Evolutionary conservation across 2,888 invertebrate species (phyloP), one percentile per base, ranked within the genome.

Genomic region (Himalopsyche kuldschensis): DNA sequence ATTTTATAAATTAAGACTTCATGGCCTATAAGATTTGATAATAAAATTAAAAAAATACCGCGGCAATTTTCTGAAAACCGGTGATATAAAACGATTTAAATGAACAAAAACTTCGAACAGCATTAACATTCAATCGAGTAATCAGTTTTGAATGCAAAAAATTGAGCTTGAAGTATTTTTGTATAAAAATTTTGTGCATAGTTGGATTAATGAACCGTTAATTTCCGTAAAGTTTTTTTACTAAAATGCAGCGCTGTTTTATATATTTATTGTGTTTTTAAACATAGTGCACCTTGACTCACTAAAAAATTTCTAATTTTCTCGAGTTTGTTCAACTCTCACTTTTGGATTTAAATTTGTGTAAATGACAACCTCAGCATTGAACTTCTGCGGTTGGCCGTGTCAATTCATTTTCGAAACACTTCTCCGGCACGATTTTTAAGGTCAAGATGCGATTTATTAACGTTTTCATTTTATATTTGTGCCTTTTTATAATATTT

Each of bases 281-380:
- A 20, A 5, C 10, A 24, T 15, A 32, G n/a, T 77, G 35, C 77
- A 77, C 77, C 24, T 77, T 41, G 77, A 77, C 77, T 27, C 15
- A 41, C 41, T 69, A 27, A 69, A 27, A 27, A 77, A 77, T 77
- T 77, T 77, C 77, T 77, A 77, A 77, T 31, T 77, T 77, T 76
- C 35, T 27, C 69, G 69, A 24, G 15, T 27, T 69, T 69, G 27
- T 27, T 27, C 27, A 69, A 69, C 69, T 69, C 69, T 69, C 69
- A 69, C 69, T 69, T 69, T 69, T 69, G 20, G 27, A 11, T 11
- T 69, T 69, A 30, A 69, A 69, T 27, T 69, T 69, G 55, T 55
- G 55, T 27, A 69, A 69, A 69, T 27, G 24, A 69, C 69, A 69
- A 69, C 27, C 30, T 27, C 24, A 27, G 69, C 30, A 69, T 69